Evolutionary conservation across 1,140 invertebrate species (phyloP).

Genomic region (Hycleus phaleratus): DNA sequence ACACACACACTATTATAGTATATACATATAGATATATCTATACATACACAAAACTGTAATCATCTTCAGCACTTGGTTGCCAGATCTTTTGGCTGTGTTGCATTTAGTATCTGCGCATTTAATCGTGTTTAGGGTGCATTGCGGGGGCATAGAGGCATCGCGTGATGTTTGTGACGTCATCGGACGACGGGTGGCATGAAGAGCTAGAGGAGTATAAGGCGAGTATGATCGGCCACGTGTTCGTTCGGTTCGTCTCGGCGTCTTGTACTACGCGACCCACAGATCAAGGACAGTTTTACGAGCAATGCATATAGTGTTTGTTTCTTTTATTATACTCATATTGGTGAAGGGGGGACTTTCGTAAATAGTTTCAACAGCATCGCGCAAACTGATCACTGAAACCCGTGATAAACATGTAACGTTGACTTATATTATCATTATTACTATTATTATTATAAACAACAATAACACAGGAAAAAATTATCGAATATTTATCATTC

Average conservation of each 20-base stretch:
- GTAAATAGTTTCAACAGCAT: neutral
- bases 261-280: slow-evolving; percentile 41
- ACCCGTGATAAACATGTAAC: no score
- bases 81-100: slow-evolving; percentile 26
- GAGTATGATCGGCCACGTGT: slow-evolving; percentile 36
- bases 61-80: slow-evolving; percentile 21
- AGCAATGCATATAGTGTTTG: slow-evolving; percentile 40
- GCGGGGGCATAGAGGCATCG: slow-evolving; percentile 23
- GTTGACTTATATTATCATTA: no score
- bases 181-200: neutral
- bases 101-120: slow-evolving; percentile 33
- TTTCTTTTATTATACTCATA: slow-evolving; percentile 32
- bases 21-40: no score
- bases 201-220: slow-evolving; percentile 13
- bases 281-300: slow-evolving; percentile 44
- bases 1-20: neutral
- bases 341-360: slow-evolving; percentile 13
- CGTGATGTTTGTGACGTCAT: slow-evolving; percentile 36
- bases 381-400: no score
- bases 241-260: slow-evolving; percentile 32
- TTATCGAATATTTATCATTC: no score
- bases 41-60: slow-evolving; percentile 30
- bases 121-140: slow-evolving; percentile 25
- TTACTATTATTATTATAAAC: no score
- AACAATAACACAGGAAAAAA: no score